phyloP scores from a whole-genome alignment of 2,797 vertebrate species.

The Phrynocephalus vlangalii region DNA sequence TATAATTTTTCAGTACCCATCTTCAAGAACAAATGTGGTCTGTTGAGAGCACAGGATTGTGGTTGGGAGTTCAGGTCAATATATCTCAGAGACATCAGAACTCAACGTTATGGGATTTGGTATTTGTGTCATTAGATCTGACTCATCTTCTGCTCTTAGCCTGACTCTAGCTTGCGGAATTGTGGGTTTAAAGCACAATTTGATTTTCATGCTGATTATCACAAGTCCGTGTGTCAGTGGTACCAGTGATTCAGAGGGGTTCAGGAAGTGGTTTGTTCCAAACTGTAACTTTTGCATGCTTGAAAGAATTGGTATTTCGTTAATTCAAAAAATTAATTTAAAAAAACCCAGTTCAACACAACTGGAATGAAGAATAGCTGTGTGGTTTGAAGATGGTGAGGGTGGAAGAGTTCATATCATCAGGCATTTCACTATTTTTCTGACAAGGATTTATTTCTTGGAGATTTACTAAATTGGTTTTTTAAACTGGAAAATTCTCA shows the following conservation, averaged over 20 bases:
- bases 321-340: background rate
- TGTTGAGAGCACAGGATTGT: background rate
- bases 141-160: background rate
- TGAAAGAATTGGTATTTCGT: no score
- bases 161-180: background rate
- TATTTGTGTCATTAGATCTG: background rate
- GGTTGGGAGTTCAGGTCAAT: background rate
- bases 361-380: background rate
- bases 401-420: background rate
- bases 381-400: no score
- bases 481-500: background rate
- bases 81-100: background rate
- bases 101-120: no score
- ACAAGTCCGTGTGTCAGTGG: no score
- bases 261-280: no score
- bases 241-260: no score
- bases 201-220: no score
- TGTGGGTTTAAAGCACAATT: background rate
- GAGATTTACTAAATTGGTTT: background rate
- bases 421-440: background rate
- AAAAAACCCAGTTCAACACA: background rate
- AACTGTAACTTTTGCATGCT: no score
- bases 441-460: background rate
- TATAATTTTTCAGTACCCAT: background rate
- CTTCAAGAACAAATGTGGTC: background rate